phyloP scores from a whole-genome alignment of 2,888 invertebrate species.

The Epirrhoe alternata region DNA sequence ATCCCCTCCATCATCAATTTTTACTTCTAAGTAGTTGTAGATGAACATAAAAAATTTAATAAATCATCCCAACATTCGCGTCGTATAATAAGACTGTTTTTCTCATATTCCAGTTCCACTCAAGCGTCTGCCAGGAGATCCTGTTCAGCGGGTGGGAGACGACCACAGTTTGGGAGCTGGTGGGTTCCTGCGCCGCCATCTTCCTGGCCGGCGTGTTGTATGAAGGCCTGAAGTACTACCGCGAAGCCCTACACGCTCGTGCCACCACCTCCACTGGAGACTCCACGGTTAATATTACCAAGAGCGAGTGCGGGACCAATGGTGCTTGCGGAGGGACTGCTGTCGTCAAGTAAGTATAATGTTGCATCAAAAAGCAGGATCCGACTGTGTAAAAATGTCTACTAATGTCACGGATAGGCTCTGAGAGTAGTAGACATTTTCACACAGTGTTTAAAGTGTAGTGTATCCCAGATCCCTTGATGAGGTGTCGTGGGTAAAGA shows the following conservation, averaged over 20 bases:
- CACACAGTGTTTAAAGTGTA: too few species aligned
- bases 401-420: too few species aligned
- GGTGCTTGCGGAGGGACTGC: conserved; percentile 68
- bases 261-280: conserved; percentile 63
- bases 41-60: too few species aligned
- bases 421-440: too few species aligned
- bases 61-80: too few species aligned
- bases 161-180: conserved; percentile 88
- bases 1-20: too few species aligned
- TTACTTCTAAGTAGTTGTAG: too few species aligned
- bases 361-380: too few species aligned
- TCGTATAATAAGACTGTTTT: too few species aligned
- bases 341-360: conserved; percentile 71
- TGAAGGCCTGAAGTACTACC: conserved; percentile 96
- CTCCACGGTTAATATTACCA: conserved; percentile 79
- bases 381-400: too few species aligned
- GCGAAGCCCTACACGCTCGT: conserved; percentile 76
- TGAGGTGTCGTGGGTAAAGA: too few species aligned
- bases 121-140: conserved; percentile 90
- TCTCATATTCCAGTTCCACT: conserved; percentile 88
- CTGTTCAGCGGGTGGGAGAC: conserved; percentile 93
- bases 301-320: conserved; percentile 76
- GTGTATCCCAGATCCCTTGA: too few species aligned
- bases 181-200: conserved; percentile 95
- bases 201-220: conserved; percentile 96